Conservation (phyloP, 1,140 invertebrate species). For the Hycleus phaleratus region DNA sequence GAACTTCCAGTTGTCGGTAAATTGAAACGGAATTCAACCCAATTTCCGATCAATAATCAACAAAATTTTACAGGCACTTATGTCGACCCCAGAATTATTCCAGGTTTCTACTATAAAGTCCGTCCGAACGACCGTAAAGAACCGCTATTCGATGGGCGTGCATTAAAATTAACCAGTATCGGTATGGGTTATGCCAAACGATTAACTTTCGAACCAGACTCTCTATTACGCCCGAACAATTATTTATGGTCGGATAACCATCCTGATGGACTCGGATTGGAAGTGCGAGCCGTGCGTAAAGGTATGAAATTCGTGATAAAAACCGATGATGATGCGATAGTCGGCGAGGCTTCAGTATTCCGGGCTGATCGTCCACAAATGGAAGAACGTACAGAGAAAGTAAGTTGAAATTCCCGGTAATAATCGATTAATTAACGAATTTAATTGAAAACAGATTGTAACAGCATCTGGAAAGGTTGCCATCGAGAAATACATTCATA, state of each 20-base stretch:
- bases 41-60: not conserved
- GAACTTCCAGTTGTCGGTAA: constrained; percentile 69
- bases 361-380: constrained; percentile 54
- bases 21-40: constrained; percentile 20
- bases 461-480: constrained; percentile 39
- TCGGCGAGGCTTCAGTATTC: constrained; percentile 56
- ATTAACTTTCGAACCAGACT: constrained; percentile 62
- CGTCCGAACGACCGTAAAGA: constrained; percentile 53
- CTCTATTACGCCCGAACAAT: constrained; percentile 56
- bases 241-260: constrained; percentile 75
- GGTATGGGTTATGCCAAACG: constrained; percentile 71
- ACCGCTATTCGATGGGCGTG: constrained; percentile 56
- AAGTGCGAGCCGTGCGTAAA: constrained; percentile 54
- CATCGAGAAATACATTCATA: constrained; percentile 54
- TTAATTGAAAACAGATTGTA: constrained; percentile 3
- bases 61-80: constrained; percentile 52
- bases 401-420: constrained; percentile 28
- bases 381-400: constrained; percentile 52
- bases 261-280: constrained; percentile 63
- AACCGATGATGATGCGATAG: constrained; percentile 45
- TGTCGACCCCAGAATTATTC: constrained; percentile 62
- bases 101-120: constrained; percentile 66
- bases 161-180: constrained; percentile 55
- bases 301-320: constrained; percentile 58
- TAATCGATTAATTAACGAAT: not conserved